phyloP scores from a whole-genome alignment of 2,113 vertebrate genomes.

The Grallaria varia region DNA sequence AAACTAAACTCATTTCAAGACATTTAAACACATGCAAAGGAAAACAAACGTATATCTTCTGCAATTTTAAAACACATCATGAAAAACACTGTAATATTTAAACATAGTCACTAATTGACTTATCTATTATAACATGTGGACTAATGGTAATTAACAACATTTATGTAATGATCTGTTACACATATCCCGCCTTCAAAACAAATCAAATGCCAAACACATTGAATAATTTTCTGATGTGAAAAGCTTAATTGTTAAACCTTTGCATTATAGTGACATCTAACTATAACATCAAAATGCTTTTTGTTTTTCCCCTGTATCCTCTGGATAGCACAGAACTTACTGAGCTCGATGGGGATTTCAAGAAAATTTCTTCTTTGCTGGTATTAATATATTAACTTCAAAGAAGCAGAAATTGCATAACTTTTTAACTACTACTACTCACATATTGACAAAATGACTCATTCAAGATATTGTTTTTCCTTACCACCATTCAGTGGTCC shows the following conservation, averaged over 20 bases:
- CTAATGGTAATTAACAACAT: not conserved
- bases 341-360: not conserved
- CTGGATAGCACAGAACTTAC: not conserved
- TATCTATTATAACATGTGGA: not conserved
- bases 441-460: not conserved
- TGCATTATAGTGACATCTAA: not conserved
- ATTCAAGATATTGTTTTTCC: not conserved
- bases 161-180: not conserved
- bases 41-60: not conserved
- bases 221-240: not conserved
- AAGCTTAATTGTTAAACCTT: not conserved
- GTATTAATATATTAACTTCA: not conserved
- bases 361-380: not conserved
- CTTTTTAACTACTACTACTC: not conserved
- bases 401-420: not conserved
- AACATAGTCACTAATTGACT: not conserved
- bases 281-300: not conserved
- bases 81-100: not conserved
- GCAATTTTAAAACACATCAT: not conserved
- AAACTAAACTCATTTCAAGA: not conserved
- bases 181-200: accelerated
- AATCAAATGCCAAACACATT: not conserved
- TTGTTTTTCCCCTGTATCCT: not conserved
- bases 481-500: accelerated
- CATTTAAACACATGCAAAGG: not conserved